Conservation (phyloP, 2,113 vertebrate genomes). For the Grantiella picta region DNA sequence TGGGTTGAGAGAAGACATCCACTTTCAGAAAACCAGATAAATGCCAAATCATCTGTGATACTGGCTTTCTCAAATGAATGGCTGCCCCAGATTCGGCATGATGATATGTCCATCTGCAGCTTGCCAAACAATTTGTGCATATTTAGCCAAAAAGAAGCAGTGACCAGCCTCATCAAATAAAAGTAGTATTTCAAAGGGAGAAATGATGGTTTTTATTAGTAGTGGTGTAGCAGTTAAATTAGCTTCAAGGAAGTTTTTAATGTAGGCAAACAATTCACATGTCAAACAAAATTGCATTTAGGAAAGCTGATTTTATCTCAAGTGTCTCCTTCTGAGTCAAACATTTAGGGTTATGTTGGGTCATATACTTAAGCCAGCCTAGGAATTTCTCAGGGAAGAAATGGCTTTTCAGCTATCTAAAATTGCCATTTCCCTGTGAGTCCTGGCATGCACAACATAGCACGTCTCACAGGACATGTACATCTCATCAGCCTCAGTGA, state of each 20-base stretch:
- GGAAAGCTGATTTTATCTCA: neutral
- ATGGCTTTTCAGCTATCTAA: neutral
- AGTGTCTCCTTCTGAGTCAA: neutral
- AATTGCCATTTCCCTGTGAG: neutral
- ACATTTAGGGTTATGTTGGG: neutral
- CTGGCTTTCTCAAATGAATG: conserved; percentile 14
- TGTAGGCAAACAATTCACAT: neutral
- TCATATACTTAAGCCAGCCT: neutral
- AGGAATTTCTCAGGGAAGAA: neutral
- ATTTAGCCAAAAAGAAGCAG: neutral
- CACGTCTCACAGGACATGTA: neutral
- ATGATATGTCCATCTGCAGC: conserved; percentile 4
- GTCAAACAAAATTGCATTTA: neutral
- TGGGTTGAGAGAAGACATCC: neutral
- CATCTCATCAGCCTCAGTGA: neutral
- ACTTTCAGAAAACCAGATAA: neutral
- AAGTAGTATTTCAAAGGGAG: neutral
- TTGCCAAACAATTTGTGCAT: conserved; percentile 16
- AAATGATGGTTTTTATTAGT: neutral
- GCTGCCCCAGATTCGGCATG: conserved; percentile 47
- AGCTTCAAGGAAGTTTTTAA: neutral
- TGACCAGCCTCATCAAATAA: neutral
- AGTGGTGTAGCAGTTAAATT: neutral
- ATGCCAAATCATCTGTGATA: neutral
- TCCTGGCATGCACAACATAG: neutral